A percentile compares a stretch with the other conserved stretches of the same genome.
Evolutionary conservation across 2,888 invertebrate genomes (phyloP).

Genomic region (Drosophila mercatorum): DNA sequence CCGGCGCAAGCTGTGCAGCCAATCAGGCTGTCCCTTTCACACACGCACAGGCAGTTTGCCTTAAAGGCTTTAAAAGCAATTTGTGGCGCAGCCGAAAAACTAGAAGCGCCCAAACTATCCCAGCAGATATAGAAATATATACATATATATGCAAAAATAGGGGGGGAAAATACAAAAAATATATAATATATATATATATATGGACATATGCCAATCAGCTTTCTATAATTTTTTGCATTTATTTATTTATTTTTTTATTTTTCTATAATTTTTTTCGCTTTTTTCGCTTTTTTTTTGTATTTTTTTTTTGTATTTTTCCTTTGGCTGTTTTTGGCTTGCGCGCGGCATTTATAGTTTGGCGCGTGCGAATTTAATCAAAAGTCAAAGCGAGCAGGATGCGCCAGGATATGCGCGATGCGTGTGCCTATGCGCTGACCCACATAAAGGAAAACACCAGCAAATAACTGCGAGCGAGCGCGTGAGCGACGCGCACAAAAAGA

Average conservation of each 20-base stretch:
- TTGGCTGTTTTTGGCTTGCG: slow-evolving; percentile 20
- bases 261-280: background rate
- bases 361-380: slow-evolving; percentile 77
- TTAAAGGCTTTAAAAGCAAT: slow-evolving; percentile 78
- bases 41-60: slow-evolving; percentile 40
- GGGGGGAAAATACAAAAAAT: too few relatives aligned
- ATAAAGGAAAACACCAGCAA: slow-evolving; percentile 61
- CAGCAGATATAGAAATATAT: background rate
- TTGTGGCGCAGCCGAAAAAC: slow-evolving; percentile 39
- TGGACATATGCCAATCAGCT: slow-evolving; percentile 16
- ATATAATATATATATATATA: background rate
- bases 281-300: slow-evolving; percentile 1
- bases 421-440: slow-evolving; percentile 63
- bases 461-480: slow-evolving; percentile 49
- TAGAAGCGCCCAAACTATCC: slow-evolving; percentile 23
- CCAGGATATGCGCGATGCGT: slow-evolving; percentile 41
- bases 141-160: background rate
- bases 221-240: slow-evolving; percentile 9
- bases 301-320: background rate
- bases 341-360: slow-evolving; percentile 56
- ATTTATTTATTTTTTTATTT: slow-evolving; percentile 12
- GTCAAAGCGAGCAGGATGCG: slow-evolving; percentile 59
- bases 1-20: slow-evolving; percentile 26
- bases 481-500: slow-evolving; percentile 62
- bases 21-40: slow-evolving; percentile 22